phyloP scores from a whole-genome alignment of 2,797 vertebrate species.

The Karalla daura region DNA sequence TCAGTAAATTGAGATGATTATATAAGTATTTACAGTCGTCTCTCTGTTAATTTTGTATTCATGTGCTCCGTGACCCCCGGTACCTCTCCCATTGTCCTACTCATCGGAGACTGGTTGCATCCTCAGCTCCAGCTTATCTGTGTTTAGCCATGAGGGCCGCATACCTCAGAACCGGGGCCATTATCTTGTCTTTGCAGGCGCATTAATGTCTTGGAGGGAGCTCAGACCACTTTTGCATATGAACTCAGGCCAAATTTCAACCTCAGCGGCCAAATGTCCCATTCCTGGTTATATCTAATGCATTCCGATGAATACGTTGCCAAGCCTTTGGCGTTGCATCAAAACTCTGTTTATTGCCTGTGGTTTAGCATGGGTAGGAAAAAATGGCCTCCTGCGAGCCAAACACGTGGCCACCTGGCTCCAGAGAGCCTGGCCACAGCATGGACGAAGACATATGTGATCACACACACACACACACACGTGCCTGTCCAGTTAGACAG shows the following conservation, averaged over 20 bases:
- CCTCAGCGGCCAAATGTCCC: conserved; percentile 37
- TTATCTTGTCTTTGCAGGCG: conserved; percentile 19
- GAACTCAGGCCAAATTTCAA: conserved; percentile 28
- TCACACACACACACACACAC: conserved; percentile 56
- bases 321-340: conserved; percentile 45
- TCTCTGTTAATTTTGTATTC: conserved; percentile 25
- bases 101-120: conserved; percentile 35
- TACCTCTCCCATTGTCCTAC: conserved; percentile 33
- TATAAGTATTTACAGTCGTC: conserved; percentile 18
- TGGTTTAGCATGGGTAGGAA: conserved; percentile 61
- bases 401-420: conserved; percentile 76
- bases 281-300: conserved; percentile 43
- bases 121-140: conserved; percentile 14
- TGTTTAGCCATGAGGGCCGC: neutral
- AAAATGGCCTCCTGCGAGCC: conserved; percentile 61
- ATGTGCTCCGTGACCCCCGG: neutral
- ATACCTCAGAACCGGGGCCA: conserved; percentile 14
- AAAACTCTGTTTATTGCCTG: conserved; percentile 58
- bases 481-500: conserved; percentile 68
- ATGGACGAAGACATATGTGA: conserved; percentile 31
- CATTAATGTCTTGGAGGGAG: conserved; percentile 41
- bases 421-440: conserved; percentile 65
- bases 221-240: conserved; percentile 30
- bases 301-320: conserved; percentile 36
- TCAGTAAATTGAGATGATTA: conserved; percentile 24